These are phyloP conservation scores for Apogon hyalosoma DNA, from an alignment of 2,797 vertebrate species.

Conservation along the genomic window DNA sequence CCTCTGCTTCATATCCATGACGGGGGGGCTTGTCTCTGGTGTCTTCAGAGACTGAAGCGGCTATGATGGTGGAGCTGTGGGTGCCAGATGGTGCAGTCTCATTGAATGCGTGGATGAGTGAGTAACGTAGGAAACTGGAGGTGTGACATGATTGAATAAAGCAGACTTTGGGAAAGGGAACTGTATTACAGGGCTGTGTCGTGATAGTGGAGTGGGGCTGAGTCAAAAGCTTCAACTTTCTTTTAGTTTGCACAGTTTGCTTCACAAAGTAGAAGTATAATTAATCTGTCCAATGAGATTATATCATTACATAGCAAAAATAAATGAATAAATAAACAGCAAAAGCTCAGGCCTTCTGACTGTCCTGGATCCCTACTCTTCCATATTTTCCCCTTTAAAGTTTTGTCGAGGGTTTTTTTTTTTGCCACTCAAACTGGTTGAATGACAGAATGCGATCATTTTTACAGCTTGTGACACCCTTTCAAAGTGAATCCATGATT, in stretches of 20 bases:
- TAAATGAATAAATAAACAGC: too few species aligned
- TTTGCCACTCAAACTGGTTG: too few species aligned
- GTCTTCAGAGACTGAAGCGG: constrained; percentile 37
- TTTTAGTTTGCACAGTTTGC: background rate
- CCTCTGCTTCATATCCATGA: constrained; percentile 31
- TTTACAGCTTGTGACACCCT: too few species aligned
- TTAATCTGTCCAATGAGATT: too few species aligned
- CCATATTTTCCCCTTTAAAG: too few species aligned
- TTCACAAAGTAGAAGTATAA: too few species aligned
- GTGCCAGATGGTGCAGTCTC: constrained; percentile 69
- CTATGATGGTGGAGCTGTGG: constrained; percentile 33
- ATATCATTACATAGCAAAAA: too few species aligned
- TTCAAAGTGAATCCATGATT: too few species aligned
- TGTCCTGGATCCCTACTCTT: too few species aligned
- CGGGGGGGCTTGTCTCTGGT: constrained; percentile 21
- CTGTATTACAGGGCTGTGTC: constrained; percentile 29
- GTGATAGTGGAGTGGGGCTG: constrained; percentile 25
- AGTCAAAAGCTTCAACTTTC: constrained; percentile 23
- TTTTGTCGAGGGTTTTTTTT: too few species aligned
- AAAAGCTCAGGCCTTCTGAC: too few species aligned
- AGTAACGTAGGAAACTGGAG: constrained; percentile 66
- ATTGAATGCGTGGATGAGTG: constrained; percentile 60
- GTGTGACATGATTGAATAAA: constrained; percentile 67
- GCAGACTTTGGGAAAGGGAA: constrained; percentile 44
- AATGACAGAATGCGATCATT: too few species aligned